Evolutionary conservation across 2,113 vertebrate genomes (phyloP), one percentile per base, ranked within the genome.

Genomic region (Phodopus roborovskii): DNA sequence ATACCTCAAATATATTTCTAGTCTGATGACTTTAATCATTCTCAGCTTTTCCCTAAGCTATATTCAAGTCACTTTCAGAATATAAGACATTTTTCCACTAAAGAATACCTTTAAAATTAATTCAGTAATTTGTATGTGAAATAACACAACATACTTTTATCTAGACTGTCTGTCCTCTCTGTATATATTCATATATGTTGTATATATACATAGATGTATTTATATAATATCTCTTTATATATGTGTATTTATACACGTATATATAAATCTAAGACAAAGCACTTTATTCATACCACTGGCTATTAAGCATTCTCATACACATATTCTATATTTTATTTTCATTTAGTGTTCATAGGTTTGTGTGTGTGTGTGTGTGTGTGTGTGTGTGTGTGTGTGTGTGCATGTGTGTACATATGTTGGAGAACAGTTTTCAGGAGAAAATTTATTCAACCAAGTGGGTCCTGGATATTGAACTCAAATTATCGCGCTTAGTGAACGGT

Each of bases 1-100:
- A 91, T 45, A 83, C 16, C 92, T 90, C 50, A 79, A 92, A 92
- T 96, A 66, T 50, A n/a, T 92, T 97, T 96, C 87, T 75, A 93
- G 74, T 92, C 68, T 90, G 88, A 89, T 95, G 83, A 90, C 95
- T 89, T 96, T 81, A 94, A 95, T 96, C 96, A 97, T 91, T 94
- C 50, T 70, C 12, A 78, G 17, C 5, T 90, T 95, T 95, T 62
- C 62, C 60, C 70, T 94, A 86, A 96, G 45, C 68, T 95, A 62
- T 91, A 79, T 87, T 94, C 73, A 93, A 91, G 5, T 79, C 94
- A 90, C 8, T 64, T 96, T 84, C 48, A 83, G 24, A 89, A 91
- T 91, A 74, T 89, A 74, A 78, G 8, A 36, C 1, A 71, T 84
- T 95, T 91, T 96, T 53, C 36, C 83, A 60, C 68, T 90, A 79